Evolutionary conservation across 2,797 vertebrate species (phyloP).

Genomic region (Channallabes apus): DNA sequence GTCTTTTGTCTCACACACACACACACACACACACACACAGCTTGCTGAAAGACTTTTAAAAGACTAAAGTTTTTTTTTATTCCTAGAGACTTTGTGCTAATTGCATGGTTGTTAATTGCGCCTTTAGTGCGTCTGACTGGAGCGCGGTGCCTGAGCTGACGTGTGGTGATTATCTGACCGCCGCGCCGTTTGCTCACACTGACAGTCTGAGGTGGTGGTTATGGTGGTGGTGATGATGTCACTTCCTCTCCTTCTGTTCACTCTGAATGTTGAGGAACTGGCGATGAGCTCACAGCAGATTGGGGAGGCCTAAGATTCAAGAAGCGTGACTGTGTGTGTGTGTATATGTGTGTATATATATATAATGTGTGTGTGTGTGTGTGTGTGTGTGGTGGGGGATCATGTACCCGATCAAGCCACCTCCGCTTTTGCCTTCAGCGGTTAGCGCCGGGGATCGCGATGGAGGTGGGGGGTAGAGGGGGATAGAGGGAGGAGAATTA

Average conservation of each 20-base stretch:
- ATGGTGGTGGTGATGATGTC: neutral
- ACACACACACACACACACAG: neutral
- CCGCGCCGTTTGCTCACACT: neutral
- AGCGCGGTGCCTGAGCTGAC: neutral
- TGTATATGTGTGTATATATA: too few species aligned
- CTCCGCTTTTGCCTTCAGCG: slow-evolving; percentile 55
- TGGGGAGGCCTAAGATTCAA: neutral
- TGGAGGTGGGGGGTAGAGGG: neutral
- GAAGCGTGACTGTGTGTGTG: neutral
- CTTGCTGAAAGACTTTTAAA: neutral
- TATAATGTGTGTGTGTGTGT: too few species aligned
- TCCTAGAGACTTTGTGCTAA: neutral
- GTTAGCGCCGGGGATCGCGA: slow-evolving; percentile 13
- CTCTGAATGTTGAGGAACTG: neutral
- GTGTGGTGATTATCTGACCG: slow-evolving; percentile 4
- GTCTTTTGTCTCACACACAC: neutral
- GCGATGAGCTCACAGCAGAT: neutral
- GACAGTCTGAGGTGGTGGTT: slow-evolving; percentile 11
- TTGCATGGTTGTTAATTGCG: neutral
- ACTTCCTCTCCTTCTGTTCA: slow-evolving; percentile 27
- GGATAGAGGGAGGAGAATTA: neutral
- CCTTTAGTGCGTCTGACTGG: neutral
- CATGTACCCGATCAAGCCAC: slow-evolving; percentile 28
- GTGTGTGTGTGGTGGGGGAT: slow-evolving; percentile 17
- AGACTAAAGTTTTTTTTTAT: neutral